Evolutionary conservation across 1,140 invertebrate genomes (phyloP), one percentile per base, ranked within the genome.

Genomic region (Aphis craccivora): DNA sequence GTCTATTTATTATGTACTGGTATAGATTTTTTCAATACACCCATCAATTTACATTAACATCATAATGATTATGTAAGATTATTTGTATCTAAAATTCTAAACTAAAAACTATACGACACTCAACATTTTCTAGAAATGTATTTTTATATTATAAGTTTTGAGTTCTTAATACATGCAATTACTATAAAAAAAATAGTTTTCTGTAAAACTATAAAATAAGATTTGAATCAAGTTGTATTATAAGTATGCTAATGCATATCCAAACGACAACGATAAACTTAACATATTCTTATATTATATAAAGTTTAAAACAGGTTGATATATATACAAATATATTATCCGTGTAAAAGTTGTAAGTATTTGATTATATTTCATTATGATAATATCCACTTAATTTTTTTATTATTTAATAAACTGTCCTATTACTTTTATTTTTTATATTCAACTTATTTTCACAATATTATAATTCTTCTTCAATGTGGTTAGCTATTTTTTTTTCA

Each of bases 211-310:
- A 76, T 76, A 67, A 67, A 67, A 67, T n/a, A 35, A 76, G n/a
- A 76, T 76, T 76, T 76, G 60, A 76, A 76, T 76, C n/a, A 76
- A 76, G 30, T 76, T 76, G 60, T 76, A 76, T 76, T 76, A n/a
- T 76, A 76, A n/a, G 60, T 76, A 76, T 76, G 60, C 30, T 76
- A 76, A 76, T 76, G n/a, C n/a, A 76, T 35, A 76, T n/a, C n/a
- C 30, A 14, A 76, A 76, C 30, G n/a, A 67, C 60, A 76, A 76
- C 30, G 60, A 76, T 76, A n/a, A 76, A 76, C 60, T 30, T 76
- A 76, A 76, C 60, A 76, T 76, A 76, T 76, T 76, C 14, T n/a
- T n/a, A 76, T 76, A n/a, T n/a, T 76, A n/a, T 76, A n/a, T 76
- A 18, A 76, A 76, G 60, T 76, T 76, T n/a, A 14, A n/a, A 76